Conservation (phyloP, 2,797 vertebrate genomes). For the Ctenochaetus hawaiiensis region DNA sequence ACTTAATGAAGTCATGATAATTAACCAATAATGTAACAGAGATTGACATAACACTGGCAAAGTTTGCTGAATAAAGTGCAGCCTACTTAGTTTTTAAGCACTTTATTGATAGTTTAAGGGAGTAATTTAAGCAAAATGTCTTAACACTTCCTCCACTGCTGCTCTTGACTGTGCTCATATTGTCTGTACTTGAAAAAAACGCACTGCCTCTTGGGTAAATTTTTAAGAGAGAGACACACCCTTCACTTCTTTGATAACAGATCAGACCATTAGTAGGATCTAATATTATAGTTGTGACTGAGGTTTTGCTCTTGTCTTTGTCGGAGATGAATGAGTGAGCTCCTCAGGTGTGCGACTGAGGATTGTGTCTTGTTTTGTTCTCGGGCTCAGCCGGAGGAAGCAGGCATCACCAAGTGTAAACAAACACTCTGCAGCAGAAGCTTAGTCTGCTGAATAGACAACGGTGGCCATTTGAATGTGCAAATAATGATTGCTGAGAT, state of each 20-base stretch:
- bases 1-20: not conserved
- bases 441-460: conserved; percentile 8
- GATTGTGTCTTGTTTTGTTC: conserved; percentile 23
- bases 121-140: not conserved
- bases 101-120: not conserved
- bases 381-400: conserved; percentile 2
- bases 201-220: not conserved
- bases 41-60: not conserved
- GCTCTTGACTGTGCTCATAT: not conserved
- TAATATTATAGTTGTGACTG: not conserved
- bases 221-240: not conserved
- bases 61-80: not conserved
- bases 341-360: not conserved
- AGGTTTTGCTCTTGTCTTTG: not conserved
- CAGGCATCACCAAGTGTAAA: conserved; percentile 28
- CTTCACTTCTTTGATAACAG: not conserved
- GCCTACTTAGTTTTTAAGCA: not conserved
- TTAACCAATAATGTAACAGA: not conserved
- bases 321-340: not conserved
- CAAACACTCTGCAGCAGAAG: not conserved
- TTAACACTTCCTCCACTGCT: not conserved
- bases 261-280: not conserved
- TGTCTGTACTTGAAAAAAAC: not conserved
- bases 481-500: not conserved
- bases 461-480: not conserved